Evolutionary conservation across 2,113 vertebrate genomes (phyloP).

Genomic region (Onychostruthus taczanowskii): DNA sequence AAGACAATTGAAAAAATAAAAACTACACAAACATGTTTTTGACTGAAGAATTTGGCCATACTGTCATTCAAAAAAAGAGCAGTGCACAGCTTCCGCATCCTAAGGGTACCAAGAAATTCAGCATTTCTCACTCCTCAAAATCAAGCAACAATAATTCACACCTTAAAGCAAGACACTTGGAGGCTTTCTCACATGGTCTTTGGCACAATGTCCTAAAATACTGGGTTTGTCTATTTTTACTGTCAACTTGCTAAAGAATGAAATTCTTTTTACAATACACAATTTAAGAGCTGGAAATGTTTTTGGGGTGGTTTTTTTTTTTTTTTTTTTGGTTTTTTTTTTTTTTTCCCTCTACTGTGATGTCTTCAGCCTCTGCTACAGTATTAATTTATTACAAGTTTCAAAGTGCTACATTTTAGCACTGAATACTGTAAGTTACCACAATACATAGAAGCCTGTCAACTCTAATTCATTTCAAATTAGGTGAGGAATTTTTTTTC

Average conservation of each 20-base stretch:
- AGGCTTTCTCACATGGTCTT: constrained; percentile 6
- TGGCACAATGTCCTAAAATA: constrained; percentile 47
- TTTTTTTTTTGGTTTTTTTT: background rate
- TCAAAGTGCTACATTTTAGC: constrained; percentile 39
- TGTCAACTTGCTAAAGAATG: constrained; percentile 32
- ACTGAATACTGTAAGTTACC: background rate
- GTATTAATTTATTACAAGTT: constrained; percentile 51
- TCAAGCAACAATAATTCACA: constrained; percentile 39
- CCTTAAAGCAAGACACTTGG: background rate
- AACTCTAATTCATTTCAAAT: constrained; percentile 40
- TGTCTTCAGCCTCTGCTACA: constrained; percentile 10
- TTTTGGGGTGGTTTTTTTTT: constrained; percentile 59
- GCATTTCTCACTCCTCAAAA: constrained; percentile 7
- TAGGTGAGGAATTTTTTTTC: background rate
- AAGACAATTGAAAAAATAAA: constrained; percentile 16
- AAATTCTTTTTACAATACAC: constrained; percentile 28
- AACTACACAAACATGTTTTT: constrained; percentile 8
- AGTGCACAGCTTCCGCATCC: background rate
- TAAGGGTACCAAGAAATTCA: constrained; percentile 9
- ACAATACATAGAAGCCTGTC: background rate
- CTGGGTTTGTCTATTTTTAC: constrained; percentile 47
- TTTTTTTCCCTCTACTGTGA: constrained; percentile 4
- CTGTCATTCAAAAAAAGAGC: constrained; percentile 38
- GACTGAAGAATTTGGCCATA: background rate
- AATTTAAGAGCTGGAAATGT: constrained; percentile 11